Conservation (phyloP, 2,888 invertebrate genomes). For the Lithosia quadra region DNA sequence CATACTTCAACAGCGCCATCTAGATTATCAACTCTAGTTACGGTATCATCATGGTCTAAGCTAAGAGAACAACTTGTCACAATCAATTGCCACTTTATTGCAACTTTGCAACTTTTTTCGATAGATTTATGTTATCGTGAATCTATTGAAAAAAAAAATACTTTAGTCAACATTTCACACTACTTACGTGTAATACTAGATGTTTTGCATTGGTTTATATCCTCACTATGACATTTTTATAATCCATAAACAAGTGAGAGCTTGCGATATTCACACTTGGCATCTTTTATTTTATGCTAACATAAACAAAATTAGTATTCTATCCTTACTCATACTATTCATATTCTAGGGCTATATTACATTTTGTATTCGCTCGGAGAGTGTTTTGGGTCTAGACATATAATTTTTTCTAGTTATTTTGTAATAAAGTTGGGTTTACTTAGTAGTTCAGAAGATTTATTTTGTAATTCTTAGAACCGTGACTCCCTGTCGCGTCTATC, state of each 20-base stretch:
- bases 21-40: too few species aligned
- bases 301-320: conserved; percentile 47
- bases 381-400: conserved; percentile 36
- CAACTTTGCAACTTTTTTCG: too few species aligned
- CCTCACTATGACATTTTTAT: conserved; percentile 5
- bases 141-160: too few species aligned
- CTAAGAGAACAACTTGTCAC: too few species aligned
- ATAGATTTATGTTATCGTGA: too few species aligned
- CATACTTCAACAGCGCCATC: too few species aligned
- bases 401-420: conserved; percentile 28
- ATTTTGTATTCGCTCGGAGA: conserved; percentile 25
- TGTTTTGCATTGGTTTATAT: conserved; percentile 1
- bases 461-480: neutral
- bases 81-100: too few species aligned
- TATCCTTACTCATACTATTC: conserved; percentile 30
- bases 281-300: conserved; percentile 22
- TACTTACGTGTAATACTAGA: too few species aligned
- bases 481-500: neutral
- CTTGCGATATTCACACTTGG: conserved; percentile 9
- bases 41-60: too few species aligned
- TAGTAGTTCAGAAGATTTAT: conserved; percentile 7
- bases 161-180: too few species aligned
- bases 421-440: conserved; percentile 20
- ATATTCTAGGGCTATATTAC: conserved; percentile 27
- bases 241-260: conserved; percentile 8